A percentile compares a stretch with the other conserved stretches of the same genome.
These are phyloP conservation scores for Hybos culiciformis DNA, from an alignment of 2,888 invertebrate genomes.

Conservation along the genomic window DNA sequence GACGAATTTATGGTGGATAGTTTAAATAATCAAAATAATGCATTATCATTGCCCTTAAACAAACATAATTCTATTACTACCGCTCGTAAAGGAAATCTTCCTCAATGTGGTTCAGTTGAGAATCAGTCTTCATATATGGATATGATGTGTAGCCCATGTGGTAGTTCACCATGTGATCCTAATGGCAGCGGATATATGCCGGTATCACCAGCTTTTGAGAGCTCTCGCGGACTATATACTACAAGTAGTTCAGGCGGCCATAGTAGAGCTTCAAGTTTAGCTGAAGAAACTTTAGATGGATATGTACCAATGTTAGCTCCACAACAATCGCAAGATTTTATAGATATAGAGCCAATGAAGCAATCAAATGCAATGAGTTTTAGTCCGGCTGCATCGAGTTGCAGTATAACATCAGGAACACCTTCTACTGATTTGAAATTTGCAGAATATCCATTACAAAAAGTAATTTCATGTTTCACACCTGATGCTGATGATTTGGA, in stretches of 20 bases:
- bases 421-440: slow-evolving; percentile 68
- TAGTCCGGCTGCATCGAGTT: slow-evolving; percentile 53
- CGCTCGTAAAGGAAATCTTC: slow-evolving; percentile 14
- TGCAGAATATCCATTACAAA: slow-evolving; percentile 67
- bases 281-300: slow-evolving; percentile 40
- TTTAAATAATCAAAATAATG: slow-evolving; percentile 12
- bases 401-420: slow-evolving; percentile 64
- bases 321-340: slow-evolving; percentile 37
- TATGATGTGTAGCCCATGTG: slow-evolving; percentile 40
- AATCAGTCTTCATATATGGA: slow-evolving; percentile 32
- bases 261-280: slow-evolving; percentile 48
- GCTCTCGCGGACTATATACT: slow-evolving; percentile 22
- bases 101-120: slow-evolving; percentile 13
- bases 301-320: slow-evolving; percentile 57
- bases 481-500: slow-evolving; percentile 45
- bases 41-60: slow-evolving; percentile 12
- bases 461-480: slow-evolving; percentile 59
- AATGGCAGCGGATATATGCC: slow-evolving; percentile 38
- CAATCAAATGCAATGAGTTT: slow-evolving; percentile 22
- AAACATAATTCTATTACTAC: slow-evolving; percentile 8
- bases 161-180: slow-evolving; percentile 37
- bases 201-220: slow-evolving; percentile 38
- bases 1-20: slow-evolving; percentile 13
- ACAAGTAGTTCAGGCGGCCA: slow-evolving; percentile 40
- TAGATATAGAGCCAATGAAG: slow-evolving; percentile 41